These are phyloP conservation scores for Phyllopteryx taeniolatus DNA, from an alignment of 2,113 vertebrate genomes.

Conservation along the genomic window DNA sequence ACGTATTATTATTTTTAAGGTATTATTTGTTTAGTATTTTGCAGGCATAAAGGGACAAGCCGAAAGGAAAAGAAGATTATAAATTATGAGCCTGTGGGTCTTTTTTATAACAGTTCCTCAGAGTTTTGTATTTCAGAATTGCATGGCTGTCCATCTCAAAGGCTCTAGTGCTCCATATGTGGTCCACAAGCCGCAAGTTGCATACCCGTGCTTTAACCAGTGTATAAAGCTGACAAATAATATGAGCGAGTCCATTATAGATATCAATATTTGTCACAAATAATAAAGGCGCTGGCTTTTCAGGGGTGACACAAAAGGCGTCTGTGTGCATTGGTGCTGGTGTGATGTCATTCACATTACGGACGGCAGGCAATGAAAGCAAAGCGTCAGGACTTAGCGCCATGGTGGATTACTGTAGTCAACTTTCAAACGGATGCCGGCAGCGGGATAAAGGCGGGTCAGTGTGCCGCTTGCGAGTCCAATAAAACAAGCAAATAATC, in stretches of 20 bases:
- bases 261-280: not conserved
- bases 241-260: not conserved
- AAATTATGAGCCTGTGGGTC: too few relatives aligned
- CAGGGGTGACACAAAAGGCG: slow-evolving; percentile 39
- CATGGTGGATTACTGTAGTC: slow-evolving; percentile 75
- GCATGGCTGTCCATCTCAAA: not conserved
- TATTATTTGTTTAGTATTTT: too few relatives aligned
- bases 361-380: slow-evolving; percentile 58
- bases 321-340: slow-evolving; percentile 64
- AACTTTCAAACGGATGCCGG: slow-evolving; percentile 75
- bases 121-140: too few relatives aligned
- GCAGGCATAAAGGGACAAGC: too few relatives aligned
- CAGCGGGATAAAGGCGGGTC: slow-evolving; percentile 76
- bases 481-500: slow-evolving; percentile 82
- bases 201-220: not conserved
- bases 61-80: too few relatives aligned
- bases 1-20: too few relatives aligned
- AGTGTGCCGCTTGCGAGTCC: slow-evolving; percentile 73
- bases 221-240: not conserved
- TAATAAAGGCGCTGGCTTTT: not conserved
- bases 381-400: slow-evolving; percentile 72
- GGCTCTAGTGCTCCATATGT: not conserved
- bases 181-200: not conserved
- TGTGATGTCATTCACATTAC: slow-evolving; percentile 82
- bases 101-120: too few relatives aligned